Percentiles rank a stretch among this genome's conserved stretches.
phyloP scores from a whole-genome alignment of 2,888 invertebrate species.

The Cryptocephalus moraei region DNA sequence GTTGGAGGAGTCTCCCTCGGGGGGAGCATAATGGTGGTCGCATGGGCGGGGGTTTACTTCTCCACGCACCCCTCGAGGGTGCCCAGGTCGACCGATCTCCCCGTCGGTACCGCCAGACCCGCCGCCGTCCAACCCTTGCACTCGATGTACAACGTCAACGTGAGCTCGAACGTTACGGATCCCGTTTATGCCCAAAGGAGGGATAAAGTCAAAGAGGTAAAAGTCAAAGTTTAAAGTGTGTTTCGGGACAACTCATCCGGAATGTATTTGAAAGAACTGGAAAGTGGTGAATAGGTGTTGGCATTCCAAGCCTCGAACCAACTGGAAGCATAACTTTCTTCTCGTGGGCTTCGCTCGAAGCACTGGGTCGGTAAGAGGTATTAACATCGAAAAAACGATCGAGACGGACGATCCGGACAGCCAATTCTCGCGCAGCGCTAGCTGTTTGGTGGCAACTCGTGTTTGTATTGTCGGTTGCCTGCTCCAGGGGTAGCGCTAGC shows the following conservation, averaged over 20 bases:
- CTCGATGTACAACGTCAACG: neutral
- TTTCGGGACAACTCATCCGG: too few species aligned
- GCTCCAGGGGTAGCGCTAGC: too few species aligned
- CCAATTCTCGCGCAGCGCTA: too few species aligned
- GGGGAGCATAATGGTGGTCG: slow-evolving; percentile 40
- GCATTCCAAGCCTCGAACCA: too few species aligned
- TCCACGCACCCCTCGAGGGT: slow-evolving; percentile 25
- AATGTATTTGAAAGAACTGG: neutral
- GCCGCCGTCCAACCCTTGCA: neutral
- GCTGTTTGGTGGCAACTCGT: too few species aligned
- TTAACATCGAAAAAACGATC: too few species aligned
- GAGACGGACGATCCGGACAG: too few species aligned
- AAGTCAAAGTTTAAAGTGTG: neutral
- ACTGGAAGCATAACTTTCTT: too few species aligned
- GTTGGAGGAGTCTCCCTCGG: slow-evolving; percentile 13
- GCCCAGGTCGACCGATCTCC: neutral
- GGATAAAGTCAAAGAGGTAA: slow-evolving; percentile 36
- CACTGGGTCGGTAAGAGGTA: too few species aligned
- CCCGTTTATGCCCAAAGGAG: slow-evolving; percentile 26
- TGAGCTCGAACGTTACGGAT: slow-evolving; percentile 2
- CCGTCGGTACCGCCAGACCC: slow-evolving; percentile 1
- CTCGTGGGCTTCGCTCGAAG: too few species aligned
- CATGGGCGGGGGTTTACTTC: slow-evolving; percentile 43
- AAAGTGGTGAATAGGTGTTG: too few species aligned
- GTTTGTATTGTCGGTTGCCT: too few species aligned